A percentile compares a stretch with the other conserved stretches of the same genome.
Conservation (phyloP, 2,797 vertebrate genomes). For the Parauchenoglanis ngamensis region DNA sequence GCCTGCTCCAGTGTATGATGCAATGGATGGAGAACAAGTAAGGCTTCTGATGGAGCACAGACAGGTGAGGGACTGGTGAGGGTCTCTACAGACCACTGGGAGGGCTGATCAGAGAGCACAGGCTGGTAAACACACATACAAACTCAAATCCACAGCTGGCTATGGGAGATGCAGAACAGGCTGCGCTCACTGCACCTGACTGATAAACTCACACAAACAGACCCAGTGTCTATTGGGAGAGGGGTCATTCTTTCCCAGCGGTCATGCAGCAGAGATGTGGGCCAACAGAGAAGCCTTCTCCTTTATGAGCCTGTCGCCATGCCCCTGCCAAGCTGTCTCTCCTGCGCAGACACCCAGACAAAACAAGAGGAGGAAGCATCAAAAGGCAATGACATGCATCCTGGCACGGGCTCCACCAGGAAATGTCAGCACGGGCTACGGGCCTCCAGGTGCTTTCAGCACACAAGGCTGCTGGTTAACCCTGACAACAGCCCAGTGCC, state of each 20-base stretch:
- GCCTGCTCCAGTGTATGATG: background rate
- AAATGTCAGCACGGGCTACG: slow-evolving; percentile 69
- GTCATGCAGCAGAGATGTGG: slow-evolving; percentile 39
- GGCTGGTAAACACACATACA: slow-evolving; percentile 31
- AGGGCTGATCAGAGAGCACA: background rate
- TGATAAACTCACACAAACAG: slow-evolving; percentile 61
- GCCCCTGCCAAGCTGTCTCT: slow-evolving; percentile 70
- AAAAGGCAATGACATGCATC: slow-evolving; percentile 65
- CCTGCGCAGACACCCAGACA: slow-evolving; percentile 66
- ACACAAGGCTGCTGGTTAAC: slow-evolving; percentile 62
- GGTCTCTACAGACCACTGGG: slow-evolving; percentile 13
- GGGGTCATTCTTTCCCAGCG: slow-evolving; percentile 35
- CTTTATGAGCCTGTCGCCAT: slow-evolving; percentile 57
- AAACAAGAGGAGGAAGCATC: slow-evolving; percentile 66
- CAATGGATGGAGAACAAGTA: slow-evolving; percentile 40
- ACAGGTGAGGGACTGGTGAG: slow-evolving; percentile 31
- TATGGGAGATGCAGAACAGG: slow-evolving; percentile 40
- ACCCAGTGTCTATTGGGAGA: slow-evolving; percentile 49
- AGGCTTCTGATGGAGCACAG: slow-evolving; percentile 32
- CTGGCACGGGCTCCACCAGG: slow-evolving; percentile 63
- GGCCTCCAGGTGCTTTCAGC: slow-evolving; percentile 56
- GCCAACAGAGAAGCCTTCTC: slow-evolving; percentile 46
- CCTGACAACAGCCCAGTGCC: slow-evolving; percentile 59
- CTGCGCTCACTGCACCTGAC: slow-evolving; percentile 49
- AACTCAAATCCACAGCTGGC: slow-evolving; percentile 40